Conservation (phyloP, 2,797 vertebrate genomes). For the Emys orbicularis region DNA sequence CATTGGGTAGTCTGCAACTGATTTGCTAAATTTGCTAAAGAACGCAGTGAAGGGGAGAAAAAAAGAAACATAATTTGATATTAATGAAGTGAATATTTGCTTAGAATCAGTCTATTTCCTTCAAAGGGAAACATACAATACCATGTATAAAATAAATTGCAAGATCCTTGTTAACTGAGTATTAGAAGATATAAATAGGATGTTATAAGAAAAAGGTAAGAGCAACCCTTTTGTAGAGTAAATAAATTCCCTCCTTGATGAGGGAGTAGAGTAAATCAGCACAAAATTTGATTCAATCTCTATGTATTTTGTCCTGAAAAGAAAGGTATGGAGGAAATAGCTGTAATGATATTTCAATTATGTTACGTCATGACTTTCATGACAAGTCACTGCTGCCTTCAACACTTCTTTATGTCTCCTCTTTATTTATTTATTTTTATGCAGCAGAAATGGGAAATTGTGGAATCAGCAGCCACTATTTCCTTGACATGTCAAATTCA, state of each 20-base stretch:
- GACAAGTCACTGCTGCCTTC: not conserved
- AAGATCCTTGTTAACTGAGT: not conserved
- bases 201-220: not conserved
- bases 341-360: not conserved
- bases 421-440: not conserved
- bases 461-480: not conserved
- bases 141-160: not conserved
- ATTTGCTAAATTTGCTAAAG: constrained; percentile 40
- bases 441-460: not conserved
- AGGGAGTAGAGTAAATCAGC: not conserved
- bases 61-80: not conserved
- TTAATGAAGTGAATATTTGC: not conserved
- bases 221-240: not conserved
- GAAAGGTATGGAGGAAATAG: not conserved
- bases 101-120: constrained; percentile 6
- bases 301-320: not conserved
- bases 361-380: not conserved
- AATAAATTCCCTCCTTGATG: not conserved
- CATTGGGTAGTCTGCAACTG: constrained; percentile 37
- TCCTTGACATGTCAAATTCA: not conserved
- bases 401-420: not conserved
- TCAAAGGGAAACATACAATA: constrained; percentile 40
- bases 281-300: not conserved
- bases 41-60: not conserved
- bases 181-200: not conserved